Conservation (phyloP, 2,888 invertebrate species). For the Nephrotoma flavescens region DNA sequence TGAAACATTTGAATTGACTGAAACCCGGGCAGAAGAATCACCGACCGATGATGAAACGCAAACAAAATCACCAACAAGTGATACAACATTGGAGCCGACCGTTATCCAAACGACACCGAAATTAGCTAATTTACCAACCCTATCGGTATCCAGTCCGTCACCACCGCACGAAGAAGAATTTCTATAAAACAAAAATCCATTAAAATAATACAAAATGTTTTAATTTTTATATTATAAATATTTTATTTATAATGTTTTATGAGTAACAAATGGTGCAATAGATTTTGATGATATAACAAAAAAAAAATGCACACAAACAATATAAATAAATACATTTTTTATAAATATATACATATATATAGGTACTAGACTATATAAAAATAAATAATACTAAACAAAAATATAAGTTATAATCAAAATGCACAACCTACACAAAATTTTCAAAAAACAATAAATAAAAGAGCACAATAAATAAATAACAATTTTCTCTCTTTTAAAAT, state of each 20-base stretch:
- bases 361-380: background rate
- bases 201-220: background rate
- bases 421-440: background rate
- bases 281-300: background rate
- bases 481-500: background rate
- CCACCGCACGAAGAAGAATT: slow-evolving; percentile 52
- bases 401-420: background rate
- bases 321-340: background rate
- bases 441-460: background rate
- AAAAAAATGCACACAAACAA: background rate
- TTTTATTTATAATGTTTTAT: background rate
- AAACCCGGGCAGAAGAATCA: background rate
- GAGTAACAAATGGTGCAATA: slow-evolving; percentile 5
- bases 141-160: slow-evolving; percentile 66
- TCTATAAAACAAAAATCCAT: background rate
- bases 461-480: background rate
- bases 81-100: slow-evolving; percentile 25
- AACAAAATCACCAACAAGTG: slow-evolving; percentile 16
- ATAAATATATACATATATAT: background rate
- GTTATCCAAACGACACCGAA: slow-evolving; percentile 17
- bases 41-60: slow-evolving; percentile 10
- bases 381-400: background rate
- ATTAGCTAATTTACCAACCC: slow-evolving; percentile 47
- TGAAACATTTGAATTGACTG: slow-evolving; percentile 2
- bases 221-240: background rate